These are phyloP conservation scores for Dastarcus helophoroides DNA, from an alignment of 2,888 invertebrate genomes.

Conservation along the genomic window DNA sequence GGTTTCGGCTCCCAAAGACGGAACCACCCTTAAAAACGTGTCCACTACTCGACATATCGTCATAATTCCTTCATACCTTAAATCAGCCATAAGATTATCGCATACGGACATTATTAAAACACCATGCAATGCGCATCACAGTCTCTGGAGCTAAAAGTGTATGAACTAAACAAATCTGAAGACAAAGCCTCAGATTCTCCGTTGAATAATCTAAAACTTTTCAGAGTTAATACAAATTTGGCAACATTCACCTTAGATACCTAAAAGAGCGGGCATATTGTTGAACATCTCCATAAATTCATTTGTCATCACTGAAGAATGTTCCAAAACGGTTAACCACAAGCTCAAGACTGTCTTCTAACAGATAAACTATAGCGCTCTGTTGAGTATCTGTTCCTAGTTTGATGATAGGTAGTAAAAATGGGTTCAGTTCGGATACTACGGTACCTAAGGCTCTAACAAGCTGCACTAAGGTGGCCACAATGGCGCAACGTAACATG, in stretches of 20 bases:
- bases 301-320: slow-evolving; percentile 52
- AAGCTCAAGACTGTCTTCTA: slow-evolving; percentile 88
- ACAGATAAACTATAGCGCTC: slow-evolving; percentile 74
- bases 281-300: slow-evolving; percentile 61
- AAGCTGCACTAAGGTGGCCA: slow-evolving; percentile 74
- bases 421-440: slow-evolving; percentile 44
- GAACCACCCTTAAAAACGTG: slow-evolving; percentile 61
- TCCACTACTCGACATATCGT: slow-evolving; percentile 65
- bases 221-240: slow-evolving; percentile 1
- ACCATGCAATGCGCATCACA: slow-evolving; percentile 62
- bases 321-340: slow-evolving; percentile 77
- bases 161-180: slow-evolving; percentile 75
- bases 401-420: slow-evolving; percentile 56
- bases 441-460: slow-evolving; percentile 59
- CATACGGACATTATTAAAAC: slow-evolving; percentile 57
- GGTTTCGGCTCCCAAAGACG: slow-evolving; percentile 60
- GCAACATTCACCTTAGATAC: too few species aligned
- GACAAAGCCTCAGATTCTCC: slow-evolving; percentile 66
- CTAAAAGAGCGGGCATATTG: slow-evolving; percentile 63
- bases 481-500: slow-evolving; percentile 84
- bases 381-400: slow-evolving; percentile 68
- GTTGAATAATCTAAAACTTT: slow-evolving; percentile 57
- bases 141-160: slow-evolving; percentile 67
- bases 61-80: slow-evolving; percentile 61
- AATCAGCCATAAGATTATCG: slow-evolving; percentile 63